Evolutionary conservation across 2,113 vertebrate species (phyloP), one percentile per base, ranked within the genome.

Genomic region (Heptranchias perlo): DNA sequence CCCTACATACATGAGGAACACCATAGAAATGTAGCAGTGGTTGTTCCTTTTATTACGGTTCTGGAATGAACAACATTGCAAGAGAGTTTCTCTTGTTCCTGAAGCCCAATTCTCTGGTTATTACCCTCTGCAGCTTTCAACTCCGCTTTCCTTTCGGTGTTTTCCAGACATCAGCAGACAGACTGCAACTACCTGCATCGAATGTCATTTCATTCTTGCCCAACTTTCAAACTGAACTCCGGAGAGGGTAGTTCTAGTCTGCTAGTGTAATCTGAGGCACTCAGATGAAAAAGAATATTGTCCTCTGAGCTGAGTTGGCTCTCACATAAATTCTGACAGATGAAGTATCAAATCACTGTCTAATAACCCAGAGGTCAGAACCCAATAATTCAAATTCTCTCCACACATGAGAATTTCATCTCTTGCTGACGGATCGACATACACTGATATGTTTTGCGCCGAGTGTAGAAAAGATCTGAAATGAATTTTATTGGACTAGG

Each of bases 271-370:
- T 16, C n/a, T 4, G 76, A 39, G 76, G 76, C n/a, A 78, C 14
- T 78, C 1, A 31, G 76, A 78, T 78, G 35, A 39, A 78, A 78
- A 78, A 78, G 76, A 39, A 78, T 78, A 78, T 39, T 78, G 76
- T n/a, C 76, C n/a, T 78, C 76, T n/a, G 76, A 16, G n/a, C 76
- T 4, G 76, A 14, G 13, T 39, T 39, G 76, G 76, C 76, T 39
- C n/a, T 39, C 76, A 78, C 76, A 78, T 39, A n/a, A 78, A 78
- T 78, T 78, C 76, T 78, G 76, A 78, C 76, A 78, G 76, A 78
- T 78, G 35, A 78, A 78, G 76, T 18, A 78, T 39, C 35, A 78
- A 78, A 78, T 78, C 76, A 78, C n/a, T 78, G 76, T 78, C 76
- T 39, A 78, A 39, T 78, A 78, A 78, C n/a, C 76, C 76, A 39